Evolutionary conservation across 2,113 vertebrate species (phyloP).

Genomic region (Aythya baeri): DNA sequence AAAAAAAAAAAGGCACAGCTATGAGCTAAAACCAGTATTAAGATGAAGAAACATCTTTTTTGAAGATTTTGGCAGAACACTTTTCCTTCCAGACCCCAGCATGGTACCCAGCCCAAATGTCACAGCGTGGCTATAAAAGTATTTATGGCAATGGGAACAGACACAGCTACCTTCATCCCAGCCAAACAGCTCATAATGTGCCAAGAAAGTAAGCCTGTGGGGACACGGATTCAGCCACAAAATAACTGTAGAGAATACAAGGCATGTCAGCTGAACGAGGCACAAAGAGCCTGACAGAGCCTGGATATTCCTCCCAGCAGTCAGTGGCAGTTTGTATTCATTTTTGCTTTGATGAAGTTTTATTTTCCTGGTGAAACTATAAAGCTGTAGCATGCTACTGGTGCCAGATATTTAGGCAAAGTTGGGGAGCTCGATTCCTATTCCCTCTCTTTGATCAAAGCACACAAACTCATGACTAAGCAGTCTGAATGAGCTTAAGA

Average conservation of each 20-base stretch:
- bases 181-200: background rate
- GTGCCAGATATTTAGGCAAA: background rate
- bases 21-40: background rate
- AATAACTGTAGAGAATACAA: background rate
- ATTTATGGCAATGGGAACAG: background rate
- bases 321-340: background rate
- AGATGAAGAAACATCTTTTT: background rate
- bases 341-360: background rate
- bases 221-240: background rate
- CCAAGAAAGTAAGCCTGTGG: background rate
- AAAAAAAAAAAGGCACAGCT: background rate
- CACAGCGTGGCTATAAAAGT: background rate
- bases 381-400: rapidly evolving
- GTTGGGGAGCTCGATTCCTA: background rate
- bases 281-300: background rate
- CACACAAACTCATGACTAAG: background rate
- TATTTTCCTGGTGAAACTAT: background rate
- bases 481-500: background rate
- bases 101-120: background rate
- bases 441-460: background rate
- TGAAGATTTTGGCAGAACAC: background rate
- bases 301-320: background rate
- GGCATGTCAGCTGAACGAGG: background rate
- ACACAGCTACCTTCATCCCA: background rate
- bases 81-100: background rate